Conservation (phyloP, 2,797 vertebrate genomes). For the Apogon hyalosoma region DNA sequence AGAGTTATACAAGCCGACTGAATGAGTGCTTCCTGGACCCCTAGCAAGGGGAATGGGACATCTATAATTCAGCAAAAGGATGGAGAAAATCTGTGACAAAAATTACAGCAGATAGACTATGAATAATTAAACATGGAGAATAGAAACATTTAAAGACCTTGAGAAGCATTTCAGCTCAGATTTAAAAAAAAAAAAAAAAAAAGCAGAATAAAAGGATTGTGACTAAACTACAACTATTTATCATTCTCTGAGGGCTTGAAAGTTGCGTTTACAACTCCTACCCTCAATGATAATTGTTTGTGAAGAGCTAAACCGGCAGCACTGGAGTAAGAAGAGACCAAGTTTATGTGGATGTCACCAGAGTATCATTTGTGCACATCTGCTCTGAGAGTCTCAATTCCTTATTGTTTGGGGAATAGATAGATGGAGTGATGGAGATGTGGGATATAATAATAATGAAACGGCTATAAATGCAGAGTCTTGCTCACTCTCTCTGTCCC, state of each 20-base stretch:
- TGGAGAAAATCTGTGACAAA: slow-evolving; percentile 79
- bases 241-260: slow-evolving; percentile 40
- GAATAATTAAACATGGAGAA: slow-evolving; percentile 79
- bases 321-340: slow-evolving; percentile 20
- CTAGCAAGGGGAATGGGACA: slow-evolving; percentile 63
- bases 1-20: slow-evolving; percentile 75
- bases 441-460: slow-evolving; percentile 72
- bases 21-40: slow-evolving; percentile 72
- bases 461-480: slow-evolving; percentile 54
- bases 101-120: slow-evolving; percentile 81
- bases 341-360: slow-evolving; percentile 44
- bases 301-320: slow-evolving; percentile 40
- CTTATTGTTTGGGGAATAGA: slow-evolving; percentile 35
- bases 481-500: slow-evolving; percentile 27
- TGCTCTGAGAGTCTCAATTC: slow-evolving; percentile 50
- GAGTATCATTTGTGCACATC: slow-evolving; percentile 55
- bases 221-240: slow-evolving; percentile 61
- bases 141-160: slow-evolving; percentile 81
- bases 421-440: slow-evolving; percentile 43
- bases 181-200: slow-evolving; percentile 55
- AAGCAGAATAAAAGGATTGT: slow-evolving; percentile 22
- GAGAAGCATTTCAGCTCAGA: slow-evolving; percentile 71
- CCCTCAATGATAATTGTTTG: slow-evolving; percentile 57
- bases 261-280: slow-evolving; percentile 39
- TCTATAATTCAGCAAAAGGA: slow-evolving; percentile 83